Evolutionary conservation across 2,797 vertebrate species (phyloP).

Genomic region (Cottoperca gobio): DNA sequence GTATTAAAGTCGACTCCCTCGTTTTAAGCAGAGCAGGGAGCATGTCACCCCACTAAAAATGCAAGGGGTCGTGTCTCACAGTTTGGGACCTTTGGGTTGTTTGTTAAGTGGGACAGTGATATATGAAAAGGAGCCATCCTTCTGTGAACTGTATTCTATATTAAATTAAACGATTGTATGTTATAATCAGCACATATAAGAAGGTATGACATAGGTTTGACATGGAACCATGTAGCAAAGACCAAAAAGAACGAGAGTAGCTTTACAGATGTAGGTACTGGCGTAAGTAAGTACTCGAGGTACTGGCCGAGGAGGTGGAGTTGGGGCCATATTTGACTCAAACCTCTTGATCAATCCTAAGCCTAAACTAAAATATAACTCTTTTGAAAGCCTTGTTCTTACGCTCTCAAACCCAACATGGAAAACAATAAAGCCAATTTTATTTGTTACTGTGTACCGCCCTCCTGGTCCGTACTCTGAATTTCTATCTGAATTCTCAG

Average conservation of each 20-base stretch:
- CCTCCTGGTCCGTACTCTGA: too few relatives aligned
- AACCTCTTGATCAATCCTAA: too few relatives aligned
- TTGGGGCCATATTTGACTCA: too few relatives aligned
- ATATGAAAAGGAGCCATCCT: background rate
- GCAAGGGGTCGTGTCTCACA: background rate
- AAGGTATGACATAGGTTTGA: background rate
- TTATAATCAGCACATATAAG: background rate
- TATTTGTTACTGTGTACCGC: too few relatives aligned
- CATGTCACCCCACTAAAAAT: background rate
- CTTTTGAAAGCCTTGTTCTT: too few relatives aligned
- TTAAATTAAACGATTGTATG: background rate
- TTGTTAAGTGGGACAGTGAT: background rate
- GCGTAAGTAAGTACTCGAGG: too few relatives aligned
- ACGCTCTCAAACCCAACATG: too few relatives aligned
- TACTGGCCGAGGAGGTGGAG: too few relatives aligned
- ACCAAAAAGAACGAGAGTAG: background rate
- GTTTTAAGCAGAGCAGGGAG: background rate
- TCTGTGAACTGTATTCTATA: background rate
- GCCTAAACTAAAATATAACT: too few relatives aligned
- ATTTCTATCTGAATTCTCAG: too few relatives aligned
- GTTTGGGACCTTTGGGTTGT: background rate
- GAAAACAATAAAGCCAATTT: too few relatives aligned
- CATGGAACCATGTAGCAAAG: background rate
- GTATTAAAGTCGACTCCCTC: background rate
- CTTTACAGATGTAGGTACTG: too few relatives aligned